These are phyloP conservation scores for Nemoura dubitans DNA, from an alignment of 2,888 invertebrate genomes.

Conservation along the genomic window DNA sequence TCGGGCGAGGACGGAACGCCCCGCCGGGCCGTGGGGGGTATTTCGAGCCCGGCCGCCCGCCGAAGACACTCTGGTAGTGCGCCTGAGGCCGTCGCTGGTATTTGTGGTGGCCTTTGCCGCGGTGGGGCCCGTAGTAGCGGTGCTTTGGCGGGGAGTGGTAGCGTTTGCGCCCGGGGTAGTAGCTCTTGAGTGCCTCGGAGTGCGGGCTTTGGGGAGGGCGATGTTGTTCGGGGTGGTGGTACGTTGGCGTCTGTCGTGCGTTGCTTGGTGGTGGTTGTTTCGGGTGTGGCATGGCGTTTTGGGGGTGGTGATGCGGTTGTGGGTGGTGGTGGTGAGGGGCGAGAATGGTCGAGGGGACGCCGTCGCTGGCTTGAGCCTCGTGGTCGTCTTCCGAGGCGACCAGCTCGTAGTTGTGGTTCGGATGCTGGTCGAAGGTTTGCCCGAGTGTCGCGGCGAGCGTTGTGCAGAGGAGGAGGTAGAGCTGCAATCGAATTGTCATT, in stretches of 20 bases:
- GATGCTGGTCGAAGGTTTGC: neutral
- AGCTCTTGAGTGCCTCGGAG: neutral
- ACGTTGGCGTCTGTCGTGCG: neutral
- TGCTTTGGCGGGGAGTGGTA: neutral
- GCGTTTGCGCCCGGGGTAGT: neutral
- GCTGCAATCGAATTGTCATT: neutral
- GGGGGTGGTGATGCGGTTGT: neutral
- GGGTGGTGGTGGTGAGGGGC: neutral
- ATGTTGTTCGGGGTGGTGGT: neutral
- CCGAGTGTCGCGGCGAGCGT: neutral
- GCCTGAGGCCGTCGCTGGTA: neutral
- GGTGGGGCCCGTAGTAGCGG: neutral
- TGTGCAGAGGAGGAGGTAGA: neutral
- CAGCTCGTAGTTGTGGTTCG: neutral
- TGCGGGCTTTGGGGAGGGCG: neutral
- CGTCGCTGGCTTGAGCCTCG: neutral
- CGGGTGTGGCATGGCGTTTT: neutral
- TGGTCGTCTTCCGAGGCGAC: neutral
- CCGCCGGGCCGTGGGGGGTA: neutral
- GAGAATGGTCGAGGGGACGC: neutral
- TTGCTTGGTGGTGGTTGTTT: neutral
- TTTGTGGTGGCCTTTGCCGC: neutral
- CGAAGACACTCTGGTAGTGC: neutral
- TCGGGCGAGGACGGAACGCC: neutral
- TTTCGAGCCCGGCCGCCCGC: neutral